Evolutionary conservation across 2,888 invertebrate genomes (phyloP).

Genomic region (Heteromyza rotundicornis): DNA sequence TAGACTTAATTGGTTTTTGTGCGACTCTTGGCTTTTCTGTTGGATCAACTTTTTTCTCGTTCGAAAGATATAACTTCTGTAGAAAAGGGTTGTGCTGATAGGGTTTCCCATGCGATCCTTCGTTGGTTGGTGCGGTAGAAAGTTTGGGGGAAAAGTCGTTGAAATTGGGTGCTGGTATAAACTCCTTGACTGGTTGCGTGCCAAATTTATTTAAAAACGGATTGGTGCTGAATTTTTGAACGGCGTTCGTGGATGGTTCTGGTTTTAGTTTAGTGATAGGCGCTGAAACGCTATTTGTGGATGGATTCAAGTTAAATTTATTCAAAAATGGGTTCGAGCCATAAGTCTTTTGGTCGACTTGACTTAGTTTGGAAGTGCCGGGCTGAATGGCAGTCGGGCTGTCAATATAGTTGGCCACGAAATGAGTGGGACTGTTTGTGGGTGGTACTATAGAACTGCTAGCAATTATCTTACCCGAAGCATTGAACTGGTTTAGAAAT

Average conservation of each 20-base stretch:
- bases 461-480: background rate
- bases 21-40: conserved; percentile 8
- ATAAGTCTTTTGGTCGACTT: conserved; percentile 17
- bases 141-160: no score
- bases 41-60: background rate
- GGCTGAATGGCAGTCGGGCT: no score
- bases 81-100: conserved; percentile 40
- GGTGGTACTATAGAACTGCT: background rate
- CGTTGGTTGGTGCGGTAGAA: no score
- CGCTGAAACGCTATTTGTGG: background rate
- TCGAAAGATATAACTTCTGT: conserved; percentile 7
- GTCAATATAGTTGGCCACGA: no score
- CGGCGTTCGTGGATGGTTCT: conserved; percentile 16
- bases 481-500: conserved; percentile 28
- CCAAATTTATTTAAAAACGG: conserved; percentile 34
- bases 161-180: no score
- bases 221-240: conserved; percentile 24
- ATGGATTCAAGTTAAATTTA: background rate
- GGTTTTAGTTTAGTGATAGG: background rate
- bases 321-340: conserved; percentile 27
- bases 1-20: background rate
- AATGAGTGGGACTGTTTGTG: no score
- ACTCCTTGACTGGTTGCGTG: no score
- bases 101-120: conserved; percentile 7
- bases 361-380: background rate